A percentile compares a stretch with the other conserved stretches of the same genome.
phyloP scores from a whole-genome alignment of 2,797 vertebrate species.

The Oryzias sinensis region DNA sequence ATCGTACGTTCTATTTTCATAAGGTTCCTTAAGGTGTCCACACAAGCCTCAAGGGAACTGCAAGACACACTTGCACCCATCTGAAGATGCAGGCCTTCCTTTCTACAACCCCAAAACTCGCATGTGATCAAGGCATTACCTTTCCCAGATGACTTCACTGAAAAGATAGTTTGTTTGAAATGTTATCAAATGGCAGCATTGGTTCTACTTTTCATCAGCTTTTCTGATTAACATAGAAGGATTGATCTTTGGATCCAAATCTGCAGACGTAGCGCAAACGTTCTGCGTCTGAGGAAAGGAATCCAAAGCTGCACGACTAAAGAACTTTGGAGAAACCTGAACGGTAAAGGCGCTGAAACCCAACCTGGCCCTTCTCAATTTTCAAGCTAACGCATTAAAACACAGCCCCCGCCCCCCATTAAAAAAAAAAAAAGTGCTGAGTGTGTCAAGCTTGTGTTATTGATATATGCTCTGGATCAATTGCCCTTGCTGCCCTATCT shows the following conservation, averaged over 20 bases:
- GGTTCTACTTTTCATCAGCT: constrained; percentile 10
- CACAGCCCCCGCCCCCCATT: constrained; percentile 27
- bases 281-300: constrained; percentile 15
- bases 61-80: too few relatives aligned
- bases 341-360: neutral
- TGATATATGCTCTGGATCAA: constrained; percentile 56
- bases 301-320: constrained; percentile 34
- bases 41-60: too few relatives aligned
- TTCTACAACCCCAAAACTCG: too few relatives aligned
- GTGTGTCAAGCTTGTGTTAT: constrained; percentile 47
- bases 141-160: too few relatives aligned
- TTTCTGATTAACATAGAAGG: constrained; percentile 16
- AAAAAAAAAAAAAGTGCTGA: constrained; percentile 54
- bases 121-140: too few relatives aligned
- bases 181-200: neutral
- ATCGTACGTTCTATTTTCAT: too few relatives aligned
- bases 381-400: constrained; percentile 39
- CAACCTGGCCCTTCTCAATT: constrained; percentile 40
- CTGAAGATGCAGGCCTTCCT: too few relatives aligned
- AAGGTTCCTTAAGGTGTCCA: too few relatives aligned
- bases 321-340: neutral
- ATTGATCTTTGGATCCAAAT: constrained; percentile 48
- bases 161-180: too few relatives aligned
- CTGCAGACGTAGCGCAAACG: constrained; percentile 37
- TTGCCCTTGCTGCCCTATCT: constrained; percentile 49